Conservation (phyloP, 2,113 vertebrate genomes). For the Paratilapia polleni region DNA sequence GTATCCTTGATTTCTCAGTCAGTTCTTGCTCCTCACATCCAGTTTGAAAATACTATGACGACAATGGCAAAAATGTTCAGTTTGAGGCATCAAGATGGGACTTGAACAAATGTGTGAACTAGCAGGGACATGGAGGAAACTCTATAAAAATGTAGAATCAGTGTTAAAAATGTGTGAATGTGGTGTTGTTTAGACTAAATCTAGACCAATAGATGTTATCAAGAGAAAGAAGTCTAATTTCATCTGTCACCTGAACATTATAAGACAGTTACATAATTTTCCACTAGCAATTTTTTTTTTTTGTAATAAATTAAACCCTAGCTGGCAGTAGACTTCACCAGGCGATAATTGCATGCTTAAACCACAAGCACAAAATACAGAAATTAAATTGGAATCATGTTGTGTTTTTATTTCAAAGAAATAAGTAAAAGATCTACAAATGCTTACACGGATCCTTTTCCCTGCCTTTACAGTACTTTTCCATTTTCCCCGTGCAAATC, state of each 20-base stretch:
- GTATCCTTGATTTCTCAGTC: background rate
- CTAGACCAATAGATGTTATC: no score
- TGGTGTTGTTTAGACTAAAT: background rate
- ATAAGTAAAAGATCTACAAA: background rate
- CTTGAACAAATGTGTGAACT: background rate
- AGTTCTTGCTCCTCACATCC: background rate
- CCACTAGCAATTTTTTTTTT: no score
- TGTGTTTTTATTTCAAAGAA: background rate
- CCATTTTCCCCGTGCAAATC: conserved; percentile 29
- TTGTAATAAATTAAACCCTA: background rate
- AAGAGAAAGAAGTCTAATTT: no score
- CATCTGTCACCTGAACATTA: no score
- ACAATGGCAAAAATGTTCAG: background rate
- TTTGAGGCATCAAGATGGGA: background rate
- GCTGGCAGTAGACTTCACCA: background rate
- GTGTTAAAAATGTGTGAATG: background rate
- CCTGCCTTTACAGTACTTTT: conserved; percentile 11
- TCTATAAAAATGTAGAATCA: background rate
- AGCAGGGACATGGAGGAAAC: background rate
- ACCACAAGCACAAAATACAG: background rate
- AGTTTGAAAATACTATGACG: background rate
- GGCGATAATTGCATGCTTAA: background rate
- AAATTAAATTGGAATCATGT: background rate
- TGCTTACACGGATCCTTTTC: background rate
- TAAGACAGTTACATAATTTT: no score